Percentiles rank a stretch among this genome's conserved stretches.
Conservation (phyloP, 2,888 invertebrate species). For the Nomada flava region DNA sequence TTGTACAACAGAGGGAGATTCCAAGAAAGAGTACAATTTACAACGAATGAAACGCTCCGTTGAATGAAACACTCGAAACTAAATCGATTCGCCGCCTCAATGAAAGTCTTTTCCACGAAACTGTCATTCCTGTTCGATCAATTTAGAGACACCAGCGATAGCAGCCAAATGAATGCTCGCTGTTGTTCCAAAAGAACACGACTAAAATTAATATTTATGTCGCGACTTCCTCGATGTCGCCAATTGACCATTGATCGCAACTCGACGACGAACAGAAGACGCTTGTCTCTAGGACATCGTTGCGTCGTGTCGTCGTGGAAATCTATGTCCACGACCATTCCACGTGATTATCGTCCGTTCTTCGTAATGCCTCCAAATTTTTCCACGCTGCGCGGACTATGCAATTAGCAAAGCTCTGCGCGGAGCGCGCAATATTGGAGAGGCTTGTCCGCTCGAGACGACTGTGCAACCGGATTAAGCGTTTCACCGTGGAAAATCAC, state of each 20-base stretch:
- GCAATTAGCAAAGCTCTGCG: constrained; percentile 8
- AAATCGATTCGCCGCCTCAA: constrained; percentile 46
- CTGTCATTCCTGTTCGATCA: constrained; percentile 73
- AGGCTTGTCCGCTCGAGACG: background rate
- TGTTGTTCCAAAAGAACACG: constrained; percentile 60
- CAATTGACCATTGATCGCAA: constrained; percentile 45
- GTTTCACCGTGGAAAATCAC: background rate
- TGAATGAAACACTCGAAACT: constrained; percentile 50
- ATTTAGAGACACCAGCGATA: constrained; percentile 64
- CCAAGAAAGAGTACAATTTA: constrained; percentile 3
- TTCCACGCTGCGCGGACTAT: too few species aligned
- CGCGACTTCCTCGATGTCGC: constrained; percentile 55
- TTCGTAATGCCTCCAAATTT: too few species aligned
- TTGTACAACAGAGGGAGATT: constrained; percentile 11
- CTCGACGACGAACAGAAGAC: constrained; percentile 49
- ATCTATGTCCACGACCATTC: constrained; percentile 47
- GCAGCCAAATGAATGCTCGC: constrained; percentile 56
- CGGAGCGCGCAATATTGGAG: background rate
- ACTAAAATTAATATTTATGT: constrained; percentile 64
- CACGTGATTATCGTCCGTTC: background rate
- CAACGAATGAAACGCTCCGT: background rate
- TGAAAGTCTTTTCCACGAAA: constrained; percentile 38
- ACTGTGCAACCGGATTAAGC: background rate
- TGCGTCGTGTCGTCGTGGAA: constrained; percentile 17
- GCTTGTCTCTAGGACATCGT: constrained; percentile 38